Conservation (phyloP, 2,113 vertebrate species). For the Pterophyllum scalare region DNA sequence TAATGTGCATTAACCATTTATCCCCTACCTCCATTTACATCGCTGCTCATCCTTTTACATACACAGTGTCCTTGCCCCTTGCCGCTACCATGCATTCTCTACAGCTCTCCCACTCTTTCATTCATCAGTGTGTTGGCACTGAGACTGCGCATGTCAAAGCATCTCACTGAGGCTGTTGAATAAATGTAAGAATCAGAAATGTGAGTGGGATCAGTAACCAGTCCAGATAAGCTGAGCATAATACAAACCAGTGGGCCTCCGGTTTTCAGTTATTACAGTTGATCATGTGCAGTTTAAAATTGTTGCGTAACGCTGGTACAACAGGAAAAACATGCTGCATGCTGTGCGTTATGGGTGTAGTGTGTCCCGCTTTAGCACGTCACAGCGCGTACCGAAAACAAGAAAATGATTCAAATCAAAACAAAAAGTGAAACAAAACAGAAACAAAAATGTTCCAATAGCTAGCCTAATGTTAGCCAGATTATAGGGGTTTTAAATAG, state of each 20-base stretch:
- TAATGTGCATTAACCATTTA: background rate
- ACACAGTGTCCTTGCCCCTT: background rate
- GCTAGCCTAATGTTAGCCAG: background rate
- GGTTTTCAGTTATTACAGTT: background rate
- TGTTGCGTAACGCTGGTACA: background rate
- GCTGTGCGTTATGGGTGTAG: background rate
- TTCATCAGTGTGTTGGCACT: background rate
- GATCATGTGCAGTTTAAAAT: background rate
- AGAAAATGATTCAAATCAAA: background rate
- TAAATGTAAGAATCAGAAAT: constrained; percentile 13
- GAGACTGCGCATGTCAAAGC: background rate
- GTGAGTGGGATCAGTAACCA: background rate
- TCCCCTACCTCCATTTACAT: background rate
- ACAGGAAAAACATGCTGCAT: constrained; percentile 40
- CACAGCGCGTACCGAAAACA: background rate
- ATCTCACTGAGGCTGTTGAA: background rate
- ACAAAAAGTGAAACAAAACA: constrained; percentile 24
- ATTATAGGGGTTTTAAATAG: background rate
- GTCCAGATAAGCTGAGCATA: background rate
- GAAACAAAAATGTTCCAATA: no score
- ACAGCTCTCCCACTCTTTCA: background rate
- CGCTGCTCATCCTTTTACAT: background rate
- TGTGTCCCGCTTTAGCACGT: background rate
- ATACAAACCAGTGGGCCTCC: background rate
- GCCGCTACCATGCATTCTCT: background rate